Evolutionary conservation across 2,113 vertebrate genomes (phyloP).

Genomic region (Lycaon pictus): DNA sequence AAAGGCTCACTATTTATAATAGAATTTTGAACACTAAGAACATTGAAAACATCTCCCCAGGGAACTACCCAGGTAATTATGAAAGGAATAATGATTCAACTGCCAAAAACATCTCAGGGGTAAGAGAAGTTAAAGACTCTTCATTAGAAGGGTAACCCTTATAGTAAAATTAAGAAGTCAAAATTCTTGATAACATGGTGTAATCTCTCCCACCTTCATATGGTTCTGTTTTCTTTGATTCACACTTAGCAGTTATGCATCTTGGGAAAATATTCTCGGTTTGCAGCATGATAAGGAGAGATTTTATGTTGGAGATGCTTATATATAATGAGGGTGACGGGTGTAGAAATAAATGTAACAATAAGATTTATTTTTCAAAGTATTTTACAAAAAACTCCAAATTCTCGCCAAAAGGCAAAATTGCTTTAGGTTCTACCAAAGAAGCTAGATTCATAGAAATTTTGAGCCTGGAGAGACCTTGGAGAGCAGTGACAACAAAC

Average conservation of each 20-base stretch:
- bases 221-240: neutral
- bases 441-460: neutral
- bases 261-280: neutral
- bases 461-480: neutral
- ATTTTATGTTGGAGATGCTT: neutral
- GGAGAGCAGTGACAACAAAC: neutral
- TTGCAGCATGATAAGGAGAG: neutral
- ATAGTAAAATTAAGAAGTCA: neutral
- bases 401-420: neutral
- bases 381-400: neutral
- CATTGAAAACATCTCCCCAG: conserved; percentile 5
- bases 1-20: conserved; percentile 23
- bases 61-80: neutral
- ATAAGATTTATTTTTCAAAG: neutral
- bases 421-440: neutral
- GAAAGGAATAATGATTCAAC: neutral
- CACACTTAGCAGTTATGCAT: neutral
- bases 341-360: neutral
- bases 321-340: neutral
- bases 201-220: neutral
- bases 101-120: neutral
- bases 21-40: neutral
- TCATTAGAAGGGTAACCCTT: neutral
- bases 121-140: neutral
- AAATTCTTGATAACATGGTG: neutral